Evolutionary conservation across 2,113 vertebrate species (phyloP).

Genomic region (Seriola aureovittata): DNA sequence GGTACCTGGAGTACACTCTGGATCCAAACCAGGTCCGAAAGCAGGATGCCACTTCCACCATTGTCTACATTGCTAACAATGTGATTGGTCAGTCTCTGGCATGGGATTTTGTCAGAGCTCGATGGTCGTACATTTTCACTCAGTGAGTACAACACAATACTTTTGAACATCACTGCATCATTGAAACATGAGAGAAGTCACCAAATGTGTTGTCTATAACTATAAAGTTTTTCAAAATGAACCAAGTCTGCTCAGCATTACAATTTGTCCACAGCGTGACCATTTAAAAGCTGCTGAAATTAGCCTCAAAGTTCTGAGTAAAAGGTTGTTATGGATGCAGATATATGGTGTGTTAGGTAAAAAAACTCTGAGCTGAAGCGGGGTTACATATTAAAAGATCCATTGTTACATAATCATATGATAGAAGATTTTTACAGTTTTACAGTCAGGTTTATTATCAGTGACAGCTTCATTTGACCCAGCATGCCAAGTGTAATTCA

Average conservation of each 20-base stretch:
- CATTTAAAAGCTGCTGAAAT: not conserved
- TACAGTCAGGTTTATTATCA: conserved; percentile 16
- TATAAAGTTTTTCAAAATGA: not conserved
- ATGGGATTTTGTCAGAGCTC: conserved; percentile 91
- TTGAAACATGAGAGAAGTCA: not conserved
- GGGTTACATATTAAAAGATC: not conserved
- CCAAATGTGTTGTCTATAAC: not conserved
- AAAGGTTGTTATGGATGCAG: not conserved
- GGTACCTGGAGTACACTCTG: conserved; percentile 90
- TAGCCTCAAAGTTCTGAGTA: not conserved
- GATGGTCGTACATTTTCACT: conserved; percentile 87
- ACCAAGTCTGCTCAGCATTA: not conserved
- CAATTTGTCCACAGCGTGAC: not conserved
- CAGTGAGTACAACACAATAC: conserved; percentile 85
- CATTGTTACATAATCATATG: not conserved
- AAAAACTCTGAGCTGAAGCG: not conserved
- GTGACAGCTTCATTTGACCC: conserved; percentile 15
- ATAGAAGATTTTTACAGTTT: conserved; percentile 14
- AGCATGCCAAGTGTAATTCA: not conserved
- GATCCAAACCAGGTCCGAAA: conserved; percentile 86
- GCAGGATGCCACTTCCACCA: conserved; percentile 93
- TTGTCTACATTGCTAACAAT: conserved; percentile 89
- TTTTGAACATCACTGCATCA: not conserved
- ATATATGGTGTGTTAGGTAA: not conserved
- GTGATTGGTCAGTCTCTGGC: conserved; percentile 89